A percentile compares a stretch with the other conserved stretches of the same genome.
Evolutionary conservation across 2,113 vertebrate species (phyloP).

Genomic region (Sturnira hondurensis): DNA sequence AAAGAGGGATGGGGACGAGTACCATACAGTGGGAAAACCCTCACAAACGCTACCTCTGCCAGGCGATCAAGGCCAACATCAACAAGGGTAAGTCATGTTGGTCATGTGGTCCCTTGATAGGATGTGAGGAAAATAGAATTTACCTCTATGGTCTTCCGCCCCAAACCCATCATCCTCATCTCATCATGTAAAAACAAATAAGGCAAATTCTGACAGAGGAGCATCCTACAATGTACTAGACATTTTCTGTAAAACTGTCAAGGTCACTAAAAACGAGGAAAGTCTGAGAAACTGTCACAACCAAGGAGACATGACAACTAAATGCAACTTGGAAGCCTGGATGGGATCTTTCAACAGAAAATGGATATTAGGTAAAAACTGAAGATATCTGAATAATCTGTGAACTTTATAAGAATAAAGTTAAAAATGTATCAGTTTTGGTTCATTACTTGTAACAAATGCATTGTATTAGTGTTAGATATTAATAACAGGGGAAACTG

Average conservation of each 20-base stretch:
- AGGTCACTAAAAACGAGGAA: neutral
- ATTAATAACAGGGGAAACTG: neutral
- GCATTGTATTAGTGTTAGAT: neutral
- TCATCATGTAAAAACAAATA: neutral
- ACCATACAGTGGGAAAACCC: neutral
- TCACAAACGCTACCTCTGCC: too few relatives aligned
- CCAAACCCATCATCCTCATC: neutral
- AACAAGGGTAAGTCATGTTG: neutral
- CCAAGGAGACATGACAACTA: neutral
- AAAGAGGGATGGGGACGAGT: rapidly evolving
- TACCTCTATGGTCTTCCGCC: neutral
- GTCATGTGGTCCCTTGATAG: neutral
- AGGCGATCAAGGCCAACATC: neutral
- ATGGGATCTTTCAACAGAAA: neutral
- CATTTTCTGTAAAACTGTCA: neutral
- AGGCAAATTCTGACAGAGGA: neutral
- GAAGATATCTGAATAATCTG: neutral
- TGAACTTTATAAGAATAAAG: too few relatives aligned
- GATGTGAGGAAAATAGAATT: neutral
- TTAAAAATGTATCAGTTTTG: neutral
- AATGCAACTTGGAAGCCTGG: neutral
- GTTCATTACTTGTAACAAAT: neutral
- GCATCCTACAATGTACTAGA: neutral
- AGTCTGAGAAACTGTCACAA: neutral
- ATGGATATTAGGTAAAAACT: neutral